Percentiles rank a stretch among this genome's conserved stretches.
These are phyloP conservation scores for Coelopa frigida DNA, from an alignment of 1,140 invertebrate genomes.

Conservation along the genomic window DNA sequence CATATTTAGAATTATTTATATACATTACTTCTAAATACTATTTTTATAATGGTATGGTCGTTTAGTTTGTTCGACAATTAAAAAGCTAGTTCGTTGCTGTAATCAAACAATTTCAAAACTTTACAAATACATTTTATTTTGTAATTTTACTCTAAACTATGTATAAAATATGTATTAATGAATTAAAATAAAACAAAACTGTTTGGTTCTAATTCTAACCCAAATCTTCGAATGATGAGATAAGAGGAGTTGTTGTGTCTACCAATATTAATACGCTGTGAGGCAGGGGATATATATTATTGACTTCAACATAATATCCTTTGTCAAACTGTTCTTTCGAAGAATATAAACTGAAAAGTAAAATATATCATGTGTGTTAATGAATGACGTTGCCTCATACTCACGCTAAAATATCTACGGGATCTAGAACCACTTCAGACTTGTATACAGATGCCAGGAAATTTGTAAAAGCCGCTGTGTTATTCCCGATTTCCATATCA, in stretches of 20 bases:
- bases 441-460: conserved; percentile 44
- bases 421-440: conserved; percentile 47
- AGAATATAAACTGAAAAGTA: conserved; percentile 49
- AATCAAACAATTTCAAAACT: too few species aligned
- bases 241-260: conserved; percentile 56
- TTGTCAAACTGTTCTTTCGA: conserved; percentile 50
- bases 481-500: conserved; percentile 35
- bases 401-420: conserved; percentile 51
- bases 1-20: too few species aligned
- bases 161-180: too few species aligned
- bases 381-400: conserved; percentile 14
- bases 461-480: conserved; percentile 41
- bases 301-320: conserved; percentile 52
- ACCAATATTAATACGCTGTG: conserved; percentile 56
- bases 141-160: too few species aligned
- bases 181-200: too few species aligned
- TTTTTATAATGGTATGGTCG: too few species aligned
- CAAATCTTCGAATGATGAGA: conserved; percentile 28
- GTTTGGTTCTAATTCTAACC: too few species aligned
- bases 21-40: too few species aligned
- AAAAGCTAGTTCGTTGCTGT: too few species aligned
- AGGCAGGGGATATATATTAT: conserved; percentile 51
- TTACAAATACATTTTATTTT: too few species aligned
- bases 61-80: too few species aligned
- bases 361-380: conserved; percentile 2